Percentiles rank a stretch among this genome's conserved stretches.
Evolutionary conservation across 2,797 vertebrate species (phyloP).

Genomic region (Podargus strigoides): DNA sequence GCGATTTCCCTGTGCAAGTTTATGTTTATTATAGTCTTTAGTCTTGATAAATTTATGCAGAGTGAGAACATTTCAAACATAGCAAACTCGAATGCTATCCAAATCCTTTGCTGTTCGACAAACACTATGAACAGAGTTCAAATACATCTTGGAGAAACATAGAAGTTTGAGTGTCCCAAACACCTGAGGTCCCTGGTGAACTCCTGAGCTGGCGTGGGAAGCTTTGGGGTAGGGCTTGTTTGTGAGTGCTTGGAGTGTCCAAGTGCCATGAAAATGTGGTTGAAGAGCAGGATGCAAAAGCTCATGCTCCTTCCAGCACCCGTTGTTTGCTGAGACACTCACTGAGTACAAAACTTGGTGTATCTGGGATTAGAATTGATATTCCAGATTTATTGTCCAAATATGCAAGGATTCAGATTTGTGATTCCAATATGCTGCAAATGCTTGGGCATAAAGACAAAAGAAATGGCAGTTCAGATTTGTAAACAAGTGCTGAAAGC

Average conservation of each 20-base stretch:
- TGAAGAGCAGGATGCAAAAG: background rate
- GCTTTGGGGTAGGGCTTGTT: background rate
- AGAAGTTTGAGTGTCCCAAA: background rate
- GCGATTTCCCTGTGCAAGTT: background rate
- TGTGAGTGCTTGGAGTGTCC: background rate
- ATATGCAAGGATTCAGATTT: background rate
- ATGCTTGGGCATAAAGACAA: background rate
- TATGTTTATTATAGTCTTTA: background rate
- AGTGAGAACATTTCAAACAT: slow-evolving; percentile 10
- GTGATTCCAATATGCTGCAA: background rate
- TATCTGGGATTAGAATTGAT: background rate
- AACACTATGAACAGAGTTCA: background rate
- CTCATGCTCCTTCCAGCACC: background rate
- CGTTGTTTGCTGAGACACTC: rapidly evolving
- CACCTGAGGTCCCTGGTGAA: background rate
- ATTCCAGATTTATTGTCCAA: background rate
- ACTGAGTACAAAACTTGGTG: background rate
- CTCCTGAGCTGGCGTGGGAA: rapidly evolving
- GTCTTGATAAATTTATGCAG: slow-evolving; percentile 38
- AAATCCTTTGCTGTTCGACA: background rate
- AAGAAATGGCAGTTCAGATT: background rate
- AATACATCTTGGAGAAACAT: background rate
- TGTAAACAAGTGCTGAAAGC: background rate
- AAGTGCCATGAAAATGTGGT: background rate
- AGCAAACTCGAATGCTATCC: background rate